Evolutionary conservation across 2,888 invertebrate genomes (phyloP).

Genomic region (Hirtodrosophila histrioides): DNA sequence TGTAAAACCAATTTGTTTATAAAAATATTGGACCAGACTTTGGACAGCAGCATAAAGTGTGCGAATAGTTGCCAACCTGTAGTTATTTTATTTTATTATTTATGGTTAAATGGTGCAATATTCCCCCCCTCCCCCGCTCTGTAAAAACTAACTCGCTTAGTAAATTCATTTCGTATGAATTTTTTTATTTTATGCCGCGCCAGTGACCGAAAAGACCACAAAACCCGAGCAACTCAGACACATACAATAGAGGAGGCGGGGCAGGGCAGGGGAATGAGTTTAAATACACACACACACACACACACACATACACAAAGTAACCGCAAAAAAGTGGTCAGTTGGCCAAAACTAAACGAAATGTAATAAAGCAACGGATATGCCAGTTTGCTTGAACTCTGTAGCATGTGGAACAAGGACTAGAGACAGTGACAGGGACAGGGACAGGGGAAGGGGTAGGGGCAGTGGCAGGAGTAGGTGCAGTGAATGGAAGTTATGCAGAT

Average conservation of each 20-base stretch:
- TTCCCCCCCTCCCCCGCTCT: conserved; percentile 1
- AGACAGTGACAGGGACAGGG: no score
- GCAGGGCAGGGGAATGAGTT: background rate
- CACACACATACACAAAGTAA: conserved; percentile 62
- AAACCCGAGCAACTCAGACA: conserved; percentile 54
- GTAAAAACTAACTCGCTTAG: conserved; percentile 69
- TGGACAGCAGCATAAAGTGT: conserved; percentile 57
- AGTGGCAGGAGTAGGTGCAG: background rate
- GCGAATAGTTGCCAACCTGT: conserved; percentile 73
- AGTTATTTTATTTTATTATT: conserved; percentile 78
- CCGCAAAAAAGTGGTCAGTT: conserved; percentile 78
- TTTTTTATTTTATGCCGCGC: conserved; percentile 32
- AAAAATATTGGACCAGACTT: conserved; percentile 66
- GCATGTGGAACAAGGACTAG: background rate
- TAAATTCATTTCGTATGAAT: conserved; percentile 67
- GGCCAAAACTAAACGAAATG: conserved; percentile 80
- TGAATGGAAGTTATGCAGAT: conserved; percentile 41
- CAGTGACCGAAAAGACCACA: conserved; percentile 58
- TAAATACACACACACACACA: conserved; percentile 20
- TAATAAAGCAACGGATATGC: conserved; percentile 78
- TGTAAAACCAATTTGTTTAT: conserved; percentile 77
- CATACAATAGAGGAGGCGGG: conserved; percentile 10
- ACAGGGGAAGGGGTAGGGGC: no score
- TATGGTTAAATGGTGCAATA: conserved; percentile 74
- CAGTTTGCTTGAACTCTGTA: conserved; percentile 64